Conservation (phyloP, 2,888 invertebrate species). For the Pterostichus niger region DNA sequence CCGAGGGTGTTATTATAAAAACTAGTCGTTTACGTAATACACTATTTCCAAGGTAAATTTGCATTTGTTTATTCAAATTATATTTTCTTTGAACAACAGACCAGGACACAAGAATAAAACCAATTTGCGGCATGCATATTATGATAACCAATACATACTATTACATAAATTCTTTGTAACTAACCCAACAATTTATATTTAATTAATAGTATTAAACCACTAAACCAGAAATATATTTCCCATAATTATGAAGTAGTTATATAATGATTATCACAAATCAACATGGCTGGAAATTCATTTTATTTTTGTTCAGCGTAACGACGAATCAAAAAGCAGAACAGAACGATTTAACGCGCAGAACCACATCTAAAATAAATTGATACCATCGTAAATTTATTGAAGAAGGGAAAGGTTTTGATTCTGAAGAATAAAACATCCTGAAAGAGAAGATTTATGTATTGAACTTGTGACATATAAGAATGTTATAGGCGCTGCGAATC, state of each 20-base stretch:
- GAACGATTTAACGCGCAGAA: slow-evolving; percentile 2
- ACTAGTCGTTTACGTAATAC: slow-evolving; percentile 19
- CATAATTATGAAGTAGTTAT: not conserved
- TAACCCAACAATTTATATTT: not conserved
- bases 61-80: slow-evolving; percentile 23
- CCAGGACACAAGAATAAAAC: not conserved
- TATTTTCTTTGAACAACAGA: slow-evolving; percentile 2
- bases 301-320: not conserved
- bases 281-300: slow-evolving; percentile 15
- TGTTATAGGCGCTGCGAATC: not conserved
- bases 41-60: not conserved
- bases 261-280: not conserved
- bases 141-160: not conserved
- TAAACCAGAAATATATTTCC: not conserved
- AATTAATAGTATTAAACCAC: not conserved
- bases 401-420: slow-evolving; percentile 42
- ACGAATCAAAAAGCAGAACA: slow-evolving; percentile 11
- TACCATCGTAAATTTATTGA: slow-evolving; percentile 38
- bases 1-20: not conserved
- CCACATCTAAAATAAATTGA: slow-evolving; percentile 44
- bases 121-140: not conserved
- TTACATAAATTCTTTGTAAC: slow-evolving; percentile 13
- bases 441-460: slow-evolving; percentile 42
- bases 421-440: slow-evolving; percentile 40
- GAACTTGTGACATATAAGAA: slow-evolving; percentile 41